Evolutionary conservation across 2,113 vertebrate genomes (phyloP), one percentile per base, ranked within the genome.

Genomic region (Sterrhoptilus dennistouni): DNA sequence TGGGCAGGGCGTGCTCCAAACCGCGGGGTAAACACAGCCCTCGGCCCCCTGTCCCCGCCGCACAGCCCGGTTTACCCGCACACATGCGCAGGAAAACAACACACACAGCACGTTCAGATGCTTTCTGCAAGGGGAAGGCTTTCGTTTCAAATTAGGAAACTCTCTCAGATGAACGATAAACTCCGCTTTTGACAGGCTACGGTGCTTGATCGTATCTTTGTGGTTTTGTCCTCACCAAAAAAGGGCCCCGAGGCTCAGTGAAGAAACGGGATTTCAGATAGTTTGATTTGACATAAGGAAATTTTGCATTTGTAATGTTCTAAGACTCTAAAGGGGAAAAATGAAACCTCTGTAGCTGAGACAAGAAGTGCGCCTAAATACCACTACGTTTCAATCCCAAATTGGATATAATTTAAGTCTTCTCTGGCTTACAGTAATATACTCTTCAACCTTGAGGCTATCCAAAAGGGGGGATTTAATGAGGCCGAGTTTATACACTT

Each of bases 331-430:
- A 86, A 95, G 44, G 53, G 64, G 23, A 2, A 90, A 96, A 96
- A 95, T 66, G 81, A 93, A 84, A 90, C 86, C 90, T 89, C 72
- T 38, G 66, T n/a, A 40, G 83, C 83, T 82, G 83, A 95, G 94
- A 90, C 79, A 69, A 97, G 94, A 69, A 77, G 81, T 33, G 45
- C 27, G 69, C 64, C 90, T 85, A 83, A 91, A 82, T 56, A 66
- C 68, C 88, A 20, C 81, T 66, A 31, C 1, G 3, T 89, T 97
- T 96, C 96, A 90, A 93, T 93, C 60, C 59, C 71, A 65, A 21
- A 75, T 82, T 66, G 52, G 88, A 70, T 92, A 90, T 87, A 60
- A 93, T 93, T 96, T 95, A 96, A 96, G 89, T 90, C 76, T 94
- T 65, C 84, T 42, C 42, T 69, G 52, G 86, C 54, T 94, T 90